Conservation (phyloP, 2,113 vertebrate genomes). For the Muntiacus muntjak region DNA sequence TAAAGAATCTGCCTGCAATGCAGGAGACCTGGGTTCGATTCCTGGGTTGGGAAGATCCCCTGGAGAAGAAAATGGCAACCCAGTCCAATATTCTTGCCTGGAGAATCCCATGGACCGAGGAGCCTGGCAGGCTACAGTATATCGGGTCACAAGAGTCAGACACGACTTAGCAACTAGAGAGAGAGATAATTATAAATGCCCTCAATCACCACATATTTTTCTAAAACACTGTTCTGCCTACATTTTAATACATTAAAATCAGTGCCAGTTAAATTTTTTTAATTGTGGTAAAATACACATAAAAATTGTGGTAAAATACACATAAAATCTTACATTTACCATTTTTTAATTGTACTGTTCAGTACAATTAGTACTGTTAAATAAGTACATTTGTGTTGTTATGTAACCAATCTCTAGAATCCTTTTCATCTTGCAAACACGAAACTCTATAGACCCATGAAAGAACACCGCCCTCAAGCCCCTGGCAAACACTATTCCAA, state of each 20-base stretch:
- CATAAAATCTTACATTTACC: background rate
- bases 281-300: background rate
- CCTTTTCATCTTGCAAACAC: background rate
- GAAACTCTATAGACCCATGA: background rate
- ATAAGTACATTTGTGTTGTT: background rate
- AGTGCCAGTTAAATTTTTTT: background rate
- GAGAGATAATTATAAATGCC: background rate
- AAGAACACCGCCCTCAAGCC: background rate
- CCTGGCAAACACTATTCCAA: background rate
- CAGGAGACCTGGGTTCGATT: background rate
- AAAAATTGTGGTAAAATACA: background rate
- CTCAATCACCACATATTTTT: background rate
- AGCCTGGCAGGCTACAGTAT: background rate
- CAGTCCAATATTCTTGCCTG: background rate
- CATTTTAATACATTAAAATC: background rate
- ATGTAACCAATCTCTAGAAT: background rate
- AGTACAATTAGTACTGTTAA: background rate
- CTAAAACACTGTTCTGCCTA: background rate
- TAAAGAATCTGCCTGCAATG: background rate
- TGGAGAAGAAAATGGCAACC: background rate
- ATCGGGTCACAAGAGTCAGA: fast-evolving
- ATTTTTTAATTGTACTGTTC: background rate
- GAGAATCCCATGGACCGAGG: background rate
- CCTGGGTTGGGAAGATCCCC: background rate
- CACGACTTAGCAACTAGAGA: background rate